A percentile compares a stretch with the other conserved stretches of the same genome.
Conservation (phyloP, 2,113 vertebrate genomes). For the Ginglymostoma cirratum region DNA sequence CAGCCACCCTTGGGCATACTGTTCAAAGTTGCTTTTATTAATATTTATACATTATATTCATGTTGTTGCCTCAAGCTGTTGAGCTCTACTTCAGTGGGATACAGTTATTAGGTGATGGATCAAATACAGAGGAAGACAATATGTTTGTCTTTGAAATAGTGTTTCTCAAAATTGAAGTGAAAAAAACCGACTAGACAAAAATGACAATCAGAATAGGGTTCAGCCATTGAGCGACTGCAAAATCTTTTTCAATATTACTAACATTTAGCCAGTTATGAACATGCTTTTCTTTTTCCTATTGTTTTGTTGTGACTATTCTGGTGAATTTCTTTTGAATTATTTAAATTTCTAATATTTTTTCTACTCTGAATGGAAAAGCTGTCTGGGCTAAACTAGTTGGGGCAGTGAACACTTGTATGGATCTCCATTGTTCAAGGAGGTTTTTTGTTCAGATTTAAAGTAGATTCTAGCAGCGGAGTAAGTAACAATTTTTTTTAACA, state of each 20-base stretch:
- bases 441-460: not conserved
- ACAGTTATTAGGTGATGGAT: slow-evolving; percentile 8
- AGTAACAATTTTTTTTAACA: not conserved
- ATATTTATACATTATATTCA: slow-evolving; percentile 32
- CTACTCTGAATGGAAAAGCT: not conserved
- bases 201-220: not conserved
- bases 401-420: not conserved
- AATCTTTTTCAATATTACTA: not conserved
- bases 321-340: not conserved
- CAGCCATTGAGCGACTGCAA: not conserved
- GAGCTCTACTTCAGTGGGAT: slow-evolving; percentile 1
- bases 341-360: not conserved
- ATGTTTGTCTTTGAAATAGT: slow-evolving; percentile 17
- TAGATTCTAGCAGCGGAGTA: not conserved
- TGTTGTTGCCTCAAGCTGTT: slow-evolving; percentile 24
- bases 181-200: not conserved
- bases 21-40: slow-evolving; percentile 35
- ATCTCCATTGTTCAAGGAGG: not conserved
- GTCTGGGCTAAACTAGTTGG: not conserved
- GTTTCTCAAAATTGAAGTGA: not conserved
- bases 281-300: not conserved
- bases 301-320: not conserved
- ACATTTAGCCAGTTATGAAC: not conserved
- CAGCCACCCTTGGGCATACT: slow-evolving; percentile 25
- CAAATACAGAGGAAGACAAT: not conserved